phyloP scores from a whole-genome alignment of 2,888 invertebrate genomes.

The Zaprionus lineosus region DNA sequence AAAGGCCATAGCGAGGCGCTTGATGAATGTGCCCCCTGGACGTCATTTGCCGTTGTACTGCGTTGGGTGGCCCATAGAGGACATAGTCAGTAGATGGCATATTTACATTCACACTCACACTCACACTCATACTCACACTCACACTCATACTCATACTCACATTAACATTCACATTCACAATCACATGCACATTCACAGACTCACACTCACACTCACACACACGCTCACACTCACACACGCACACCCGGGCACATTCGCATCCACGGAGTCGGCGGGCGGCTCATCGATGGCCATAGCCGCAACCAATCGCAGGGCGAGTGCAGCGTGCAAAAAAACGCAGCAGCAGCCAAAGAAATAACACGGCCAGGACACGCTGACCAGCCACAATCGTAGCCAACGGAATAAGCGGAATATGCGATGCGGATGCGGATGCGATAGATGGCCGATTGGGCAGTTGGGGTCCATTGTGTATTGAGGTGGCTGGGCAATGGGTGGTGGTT shows the following conservation, averaged over 20 bases:
- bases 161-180: background rate
- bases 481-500: background rate
- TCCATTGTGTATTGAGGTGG: background rate
- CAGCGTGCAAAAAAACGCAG: constrained; percentile 73
- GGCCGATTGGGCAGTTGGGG: constrained; percentile 7
- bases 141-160: background rate
- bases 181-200: background rate
- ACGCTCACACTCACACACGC: background rate
- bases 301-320: constrained; percentile 74
- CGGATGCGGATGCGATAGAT: background rate
- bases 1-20: constrained; percentile 24
- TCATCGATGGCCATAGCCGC: constrained; percentile 65
- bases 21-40: constrained; percentile 39
- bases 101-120: background rate
- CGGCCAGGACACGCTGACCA: constrained; percentile 60
- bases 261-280: constrained; percentile 22
- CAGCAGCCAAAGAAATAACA: constrained; percentile 46
- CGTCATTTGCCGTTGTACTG: constrained; percentile 14
- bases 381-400: constrained; percentile 42
- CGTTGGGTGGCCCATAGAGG: constrained; percentile 22
- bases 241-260: background rate
- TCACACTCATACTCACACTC: background rate
- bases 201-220: background rate
- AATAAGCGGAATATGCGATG: no score
- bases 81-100: constrained; percentile 8